phyloP scores from a whole-genome alignment of 1,140 invertebrate genomes.

The Drosophila yakuba region DNA sequence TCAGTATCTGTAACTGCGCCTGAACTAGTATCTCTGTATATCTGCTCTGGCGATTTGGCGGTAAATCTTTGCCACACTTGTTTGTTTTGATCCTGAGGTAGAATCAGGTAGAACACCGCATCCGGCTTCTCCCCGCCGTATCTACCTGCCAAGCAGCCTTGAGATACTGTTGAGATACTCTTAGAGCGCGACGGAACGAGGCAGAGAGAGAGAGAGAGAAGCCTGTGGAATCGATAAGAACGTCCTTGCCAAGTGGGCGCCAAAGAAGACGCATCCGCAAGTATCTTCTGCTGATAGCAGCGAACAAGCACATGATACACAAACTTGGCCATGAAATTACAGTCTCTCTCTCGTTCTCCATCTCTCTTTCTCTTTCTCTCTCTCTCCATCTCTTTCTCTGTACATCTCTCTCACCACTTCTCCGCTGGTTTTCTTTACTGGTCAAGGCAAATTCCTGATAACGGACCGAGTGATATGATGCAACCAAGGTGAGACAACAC shows the following conservation, averaged over 20 bases:
- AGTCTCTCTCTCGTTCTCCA: neutral
- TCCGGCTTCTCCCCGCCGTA: neutral
- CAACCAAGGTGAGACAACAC: constrained; percentile 10
- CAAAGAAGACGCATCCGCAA: constrained; percentile 18
- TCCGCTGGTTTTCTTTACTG: neutral
- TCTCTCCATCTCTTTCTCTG: too few relatives aligned
- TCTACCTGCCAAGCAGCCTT: constrained; percentile 71
- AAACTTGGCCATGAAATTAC: constrained; percentile 44
- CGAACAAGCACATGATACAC: neutral
- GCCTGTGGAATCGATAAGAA: constrained; percentile 6
- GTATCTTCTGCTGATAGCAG: constrained; percentile 27
- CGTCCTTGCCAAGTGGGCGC: constrained; percentile 42
- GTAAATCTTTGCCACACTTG: constrained; percentile 58
- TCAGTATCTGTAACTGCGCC: constrained; percentile 8
- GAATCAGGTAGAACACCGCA: constrained; percentile 48
- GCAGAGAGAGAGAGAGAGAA: too few relatives aligned
- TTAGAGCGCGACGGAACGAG: constrained; percentile 7
- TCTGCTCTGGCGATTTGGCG: constrained; percentile 34
- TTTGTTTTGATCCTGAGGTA: constrained; percentile 45
- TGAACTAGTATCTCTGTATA: constrained; percentile 19
- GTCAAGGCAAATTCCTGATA: constrained; percentile 25
- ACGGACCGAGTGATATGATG: neutral
- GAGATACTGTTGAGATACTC: constrained; percentile 55
- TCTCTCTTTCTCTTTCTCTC: neutral
- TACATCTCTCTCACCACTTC: neutral